phyloP scores from a whole-genome alignment of 2,888 invertebrate genomes.

The Heliconius cydno region DNA sequence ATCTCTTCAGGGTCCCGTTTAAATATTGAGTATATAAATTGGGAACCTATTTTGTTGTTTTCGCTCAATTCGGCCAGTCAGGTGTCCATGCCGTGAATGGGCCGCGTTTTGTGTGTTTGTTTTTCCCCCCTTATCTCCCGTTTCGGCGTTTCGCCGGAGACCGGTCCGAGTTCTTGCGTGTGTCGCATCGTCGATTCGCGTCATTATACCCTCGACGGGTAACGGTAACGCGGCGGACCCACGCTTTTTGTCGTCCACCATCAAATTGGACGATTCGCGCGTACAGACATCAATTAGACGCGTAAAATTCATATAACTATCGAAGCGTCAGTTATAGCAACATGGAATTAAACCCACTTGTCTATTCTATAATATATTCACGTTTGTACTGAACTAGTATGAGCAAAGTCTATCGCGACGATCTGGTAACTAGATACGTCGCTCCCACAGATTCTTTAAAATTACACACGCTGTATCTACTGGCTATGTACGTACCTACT shows the following conservation, averaged over 20 bases:
- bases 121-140: conserved; percentile 70
- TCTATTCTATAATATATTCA: conserved; percentile 70
- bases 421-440: conserved; percentile 75
- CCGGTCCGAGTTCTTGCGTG: conserved; percentile 72
- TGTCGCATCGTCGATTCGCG: conserved; percentile 71
- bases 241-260: conserved; percentile 69
- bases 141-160: conserved; percentile 67
- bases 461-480: conserved; percentile 62
- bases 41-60: conserved; percentile 18
- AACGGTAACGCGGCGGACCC: conserved; percentile 69
- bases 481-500: not conserved
- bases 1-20: conserved; percentile 7
- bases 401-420: conserved; percentile 73
- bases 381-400: conserved; percentile 74
- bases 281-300: conserved; percentile 70
- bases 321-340: conserved; percentile 56
- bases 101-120: conserved; percentile 67
- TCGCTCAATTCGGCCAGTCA: conserved; percentile 48
- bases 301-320: conserved; percentile 69
- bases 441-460: conserved; percentile 70
- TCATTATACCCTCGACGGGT: conserved; percentile 63
- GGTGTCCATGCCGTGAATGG: conserved; percentile 69
- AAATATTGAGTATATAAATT: conserved; percentile 31
- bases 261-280: conserved; percentile 71
- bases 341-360: conserved; percentile 69